Percentiles rank a stretch among this genome's conserved stretches.
Conservation (phyloP, 1,140 invertebrate species). For the Drosophila parvula region DNA sequence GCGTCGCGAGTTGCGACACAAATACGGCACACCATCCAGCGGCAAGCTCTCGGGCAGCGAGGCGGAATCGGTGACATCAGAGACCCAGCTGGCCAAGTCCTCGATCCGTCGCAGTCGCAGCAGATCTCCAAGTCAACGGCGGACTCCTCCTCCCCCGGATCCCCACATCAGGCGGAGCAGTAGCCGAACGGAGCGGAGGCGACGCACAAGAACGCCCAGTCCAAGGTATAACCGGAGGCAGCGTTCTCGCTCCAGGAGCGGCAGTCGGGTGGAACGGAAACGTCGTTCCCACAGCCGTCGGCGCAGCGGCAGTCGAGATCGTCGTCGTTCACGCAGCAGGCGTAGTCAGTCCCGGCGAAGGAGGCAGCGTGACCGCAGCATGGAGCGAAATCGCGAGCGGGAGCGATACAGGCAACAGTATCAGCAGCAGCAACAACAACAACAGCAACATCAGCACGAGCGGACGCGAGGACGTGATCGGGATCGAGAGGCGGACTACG, state of each 20-base stretch:
- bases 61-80: slow-evolving; percentile 58
- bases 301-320: slow-evolving; percentile 63
- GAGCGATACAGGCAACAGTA: slow-evolving; percentile 64
- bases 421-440: slow-evolving; percentile 47
- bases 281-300: slow-evolving; percentile 54
- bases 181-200: slow-evolving; percentile 53
- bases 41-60: slow-evolving; percentile 74
- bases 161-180: slow-evolving; percentile 35
- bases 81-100: slow-evolving; percentile 38
- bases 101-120: slow-evolving; percentile 57
- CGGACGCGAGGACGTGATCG: slow-evolving; percentile 38
- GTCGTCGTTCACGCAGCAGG: slow-evolving; percentile 54
- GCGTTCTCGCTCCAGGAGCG: slow-evolving; percentile 50
- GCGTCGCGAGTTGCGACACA: slow-evolving; percentile 80
- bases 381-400: slow-evolving; percentile 57
- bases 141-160: slow-evolving; percentile 25
- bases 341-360: slow-evolving; percentile 61
- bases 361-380: slow-evolving; percentile 59
- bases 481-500: slow-evolving; percentile 39
- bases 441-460: slow-evolving; percentile 45
- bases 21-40: slow-evolving; percentile 79
- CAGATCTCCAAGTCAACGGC: slow-evolving; percentile 53
- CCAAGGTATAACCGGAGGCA: slow-evolving; percentile 53
- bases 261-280: slow-evolving; percentile 55
- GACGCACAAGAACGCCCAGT: slow-evolving; percentile 63